These are phyloP conservation scores for Ceraclea dissimilis DNA, from an alignment of 2,888 invertebrate genomes.

Conservation along the genomic window DNA sequence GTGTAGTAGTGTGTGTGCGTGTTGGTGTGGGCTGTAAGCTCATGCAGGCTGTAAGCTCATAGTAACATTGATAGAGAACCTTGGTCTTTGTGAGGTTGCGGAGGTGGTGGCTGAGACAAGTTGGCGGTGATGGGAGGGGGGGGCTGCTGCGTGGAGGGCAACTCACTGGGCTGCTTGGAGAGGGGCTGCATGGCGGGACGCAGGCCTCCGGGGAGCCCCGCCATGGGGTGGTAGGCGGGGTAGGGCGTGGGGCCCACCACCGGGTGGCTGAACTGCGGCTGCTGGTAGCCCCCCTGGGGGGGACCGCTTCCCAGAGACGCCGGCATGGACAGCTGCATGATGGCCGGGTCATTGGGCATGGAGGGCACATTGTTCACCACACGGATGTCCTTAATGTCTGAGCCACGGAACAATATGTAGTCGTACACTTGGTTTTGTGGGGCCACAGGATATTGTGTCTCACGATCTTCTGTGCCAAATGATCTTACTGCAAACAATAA, in stretches of 20 bases:
- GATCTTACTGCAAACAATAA: slow-evolving; percentile 73
- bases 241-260: slow-evolving; percentile 55
- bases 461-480: slow-evolving; percentile 97
- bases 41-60: neutral
- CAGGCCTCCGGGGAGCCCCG: slow-evolving; percentile 46
- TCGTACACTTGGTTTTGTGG: slow-evolving; percentile 98
- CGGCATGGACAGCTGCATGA: slow-evolving; percentile 82
- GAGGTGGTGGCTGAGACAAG: slow-evolving; percentile 37
- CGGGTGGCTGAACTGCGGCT: slow-evolving; percentile 62
- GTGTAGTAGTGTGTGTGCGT: no score
- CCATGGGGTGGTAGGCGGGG: slow-evolving; percentile 46
- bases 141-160: slow-evolving; percentile 37
- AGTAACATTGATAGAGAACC: slow-evolving; percentile 33
- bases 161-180: slow-evolving; percentile 49
- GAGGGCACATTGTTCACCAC: slow-evolving; percentile 84
- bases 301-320: slow-evolving; percentile 58
- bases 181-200: slow-evolving; percentile 32
- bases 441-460: slow-evolving; percentile 90
- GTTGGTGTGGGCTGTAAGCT: no score
- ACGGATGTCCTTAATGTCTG: slow-evolving; percentile 98
- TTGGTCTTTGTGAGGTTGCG: slow-evolving; percentile 52
- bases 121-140: slow-evolving; percentile 25
- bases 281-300: slow-evolving; percentile 53
- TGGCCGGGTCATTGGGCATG: slow-evolving; percentile 95
- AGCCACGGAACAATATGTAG: slow-evolving; percentile 95